Percentiles rank a stretch among this genome's conserved stretches.
Conservation (phyloP, 2,113 vertebrate genomes). For the Peromyscus maniculatus region DNA sequence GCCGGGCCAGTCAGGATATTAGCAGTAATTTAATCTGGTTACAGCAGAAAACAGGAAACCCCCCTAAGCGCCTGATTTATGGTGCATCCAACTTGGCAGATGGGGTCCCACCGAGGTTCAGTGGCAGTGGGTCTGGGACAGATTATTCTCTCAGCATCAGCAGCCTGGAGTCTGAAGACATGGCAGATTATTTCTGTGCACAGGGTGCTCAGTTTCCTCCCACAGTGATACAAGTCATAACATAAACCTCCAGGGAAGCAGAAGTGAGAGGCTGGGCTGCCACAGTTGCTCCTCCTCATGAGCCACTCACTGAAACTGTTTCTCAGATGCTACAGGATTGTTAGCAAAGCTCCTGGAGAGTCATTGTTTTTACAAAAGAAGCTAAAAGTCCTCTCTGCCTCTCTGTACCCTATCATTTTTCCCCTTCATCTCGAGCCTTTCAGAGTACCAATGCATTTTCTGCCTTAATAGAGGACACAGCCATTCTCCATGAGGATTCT, state of each 20-base stretch:
- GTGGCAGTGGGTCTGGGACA: neutral
- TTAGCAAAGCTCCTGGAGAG: neutral
- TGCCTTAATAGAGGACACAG: neutral
- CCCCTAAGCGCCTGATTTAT: too few relatives aligned
- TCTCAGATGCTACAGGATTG: neutral
- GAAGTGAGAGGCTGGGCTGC: neutral
- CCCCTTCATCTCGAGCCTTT: neutral
- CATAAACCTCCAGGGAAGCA: neutral
- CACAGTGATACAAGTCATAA: too few relatives aligned
- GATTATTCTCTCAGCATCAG: neutral
- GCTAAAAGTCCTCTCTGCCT: neutral
- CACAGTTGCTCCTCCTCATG: neutral
- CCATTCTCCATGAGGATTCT: neutral
- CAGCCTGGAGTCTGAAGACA: neutral
- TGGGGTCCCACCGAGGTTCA: neutral
- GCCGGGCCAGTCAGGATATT: too few relatives aligned
- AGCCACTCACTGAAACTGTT: neutral
- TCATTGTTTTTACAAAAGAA: neutral
- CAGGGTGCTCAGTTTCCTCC: too few relatives aligned
- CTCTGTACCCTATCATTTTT: too few relatives aligned
- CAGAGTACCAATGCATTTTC: neutral
- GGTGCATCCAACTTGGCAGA: neutral
- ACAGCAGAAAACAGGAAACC: too few relatives aligned
- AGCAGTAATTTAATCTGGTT: too few relatives aligned
- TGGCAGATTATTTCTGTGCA: too few relatives aligned